Evolutionary conservation across 2,888 invertebrate species (phyloP), one percentile per base, ranked within the genome.

Genomic region (Coronaproctus castanopsis): DNA sequence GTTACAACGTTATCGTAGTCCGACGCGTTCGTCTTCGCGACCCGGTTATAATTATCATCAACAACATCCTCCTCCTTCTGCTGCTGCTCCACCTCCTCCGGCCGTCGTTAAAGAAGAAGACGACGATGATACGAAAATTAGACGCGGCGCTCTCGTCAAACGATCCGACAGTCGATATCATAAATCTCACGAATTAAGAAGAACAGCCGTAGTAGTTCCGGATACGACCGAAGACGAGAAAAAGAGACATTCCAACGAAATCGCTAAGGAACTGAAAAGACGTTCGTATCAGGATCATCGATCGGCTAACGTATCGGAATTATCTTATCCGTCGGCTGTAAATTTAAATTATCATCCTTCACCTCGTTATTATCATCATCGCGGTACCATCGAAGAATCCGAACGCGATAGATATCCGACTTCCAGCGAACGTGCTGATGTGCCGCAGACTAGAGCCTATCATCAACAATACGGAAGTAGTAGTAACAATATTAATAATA

Each of bases 351-450:
- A n/a, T n/a, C n/a, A n/a, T n/a, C n/a, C n/a, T n/a, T n/a, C n/a
- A n/a, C n/a, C n/a, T n/a, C n/a, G n/a, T n/a, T n/a, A n/a, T n/a
- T n/a, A n/a, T n/a, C 8, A 51, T 54, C 50, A 54, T 21, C 24
- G 50, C 14, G 58, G 66, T 21, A 78, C 77, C 65, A 74, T 75
- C 57, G 78, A 78, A 64, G 68, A 76, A 55, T 73, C 75, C 21
- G 77, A 77, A 52, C 73, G 74, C 64, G 77, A 77, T 62, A 71
- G 78, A 65, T 77, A 76, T 65, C 77, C 76, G 2, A 77, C 75
- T 1, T 66, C 76, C 53, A n/a, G n/a, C n/a, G 77, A 77, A 22
- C 52, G 53, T 24, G n/a, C n/a, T n/a, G 58, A 58, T 21, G 21
- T 20, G 21, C 48, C 48, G 36, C 55, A 62, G 57, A 14, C 54